A percentile compares a stretch with the other conserved stretches of the same genome.
phyloP scores from a whole-genome alignment of 2,113 vertebrate species.

The Falcunculus frontatus region DNA sequence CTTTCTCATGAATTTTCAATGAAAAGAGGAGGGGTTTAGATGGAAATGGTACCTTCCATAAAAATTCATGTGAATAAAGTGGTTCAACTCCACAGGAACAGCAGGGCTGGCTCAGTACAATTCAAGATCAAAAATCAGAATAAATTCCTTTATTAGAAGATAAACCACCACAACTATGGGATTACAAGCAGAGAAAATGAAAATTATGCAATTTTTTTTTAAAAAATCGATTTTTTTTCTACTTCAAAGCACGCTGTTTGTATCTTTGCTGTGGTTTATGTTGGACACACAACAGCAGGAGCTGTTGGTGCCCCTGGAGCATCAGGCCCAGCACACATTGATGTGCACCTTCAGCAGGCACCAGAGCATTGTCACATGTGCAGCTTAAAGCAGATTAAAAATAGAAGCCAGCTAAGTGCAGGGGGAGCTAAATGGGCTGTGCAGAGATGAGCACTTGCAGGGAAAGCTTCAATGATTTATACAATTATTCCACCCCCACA shows the following conservation, averaged over 20 bases:
- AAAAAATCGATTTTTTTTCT: neutral
- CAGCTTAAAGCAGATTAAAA: slow-evolving; percentile 36
- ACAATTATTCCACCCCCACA: slow-evolving; percentile 6
- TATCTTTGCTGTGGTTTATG: neutral
- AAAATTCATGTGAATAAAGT: neutral
- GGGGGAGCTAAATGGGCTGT: neutral
- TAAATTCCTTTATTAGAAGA: neutral
- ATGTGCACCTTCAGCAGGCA: neutral
- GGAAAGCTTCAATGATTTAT: slow-evolving; percentile 19
- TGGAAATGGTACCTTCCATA: neutral
- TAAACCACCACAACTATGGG: neutral
- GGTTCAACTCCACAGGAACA: neutral
- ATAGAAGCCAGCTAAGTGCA: neutral
- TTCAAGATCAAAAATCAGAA: neutral
- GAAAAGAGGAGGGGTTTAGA: neutral
- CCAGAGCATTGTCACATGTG: neutral
- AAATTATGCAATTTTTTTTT: neutral
- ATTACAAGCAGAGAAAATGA: neutral
- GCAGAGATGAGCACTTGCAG: neutral
- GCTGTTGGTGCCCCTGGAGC: neutral
- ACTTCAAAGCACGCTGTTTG: neutral
- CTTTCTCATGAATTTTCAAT: neutral
- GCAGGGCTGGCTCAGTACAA: neutral
- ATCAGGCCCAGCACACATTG: neutral
- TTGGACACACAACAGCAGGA: neutral